These are phyloP conservation scores for Ancistrus triradiatus DNA, from an alignment of 2,113 vertebrate genomes.

Conservation along the genomic window DNA sequence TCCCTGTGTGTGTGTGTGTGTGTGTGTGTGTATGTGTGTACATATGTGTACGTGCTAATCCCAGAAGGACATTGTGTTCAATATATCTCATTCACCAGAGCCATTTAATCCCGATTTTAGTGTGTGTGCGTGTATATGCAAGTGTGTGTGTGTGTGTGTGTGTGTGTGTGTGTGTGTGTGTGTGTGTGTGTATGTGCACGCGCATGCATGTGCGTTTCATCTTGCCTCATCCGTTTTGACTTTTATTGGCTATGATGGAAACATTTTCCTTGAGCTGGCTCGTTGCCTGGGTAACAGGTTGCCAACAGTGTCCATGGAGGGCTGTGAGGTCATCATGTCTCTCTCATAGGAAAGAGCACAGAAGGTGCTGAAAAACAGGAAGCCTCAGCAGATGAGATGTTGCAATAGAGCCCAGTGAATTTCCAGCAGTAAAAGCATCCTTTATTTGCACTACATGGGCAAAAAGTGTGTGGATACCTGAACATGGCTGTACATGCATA, in stretches of 20 bases:
- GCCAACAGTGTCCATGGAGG: constrained; percentile 3
- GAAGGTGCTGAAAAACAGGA: not conserved
- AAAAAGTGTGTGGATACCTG: no score
- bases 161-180: no score
- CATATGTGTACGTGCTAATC: constrained; percentile 15
- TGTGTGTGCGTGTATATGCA: no score
- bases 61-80: not conserved
- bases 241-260: constrained; percentile 42
- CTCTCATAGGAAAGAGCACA: constrained; percentile 19
- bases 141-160: no score
- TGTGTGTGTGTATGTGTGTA: not conserved
- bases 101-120: not conserved
- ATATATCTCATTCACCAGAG: not conserved
- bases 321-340: constrained; percentile 26
- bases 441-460: not conserved
- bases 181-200: no score
- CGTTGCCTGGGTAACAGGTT: constrained; percentile 46
- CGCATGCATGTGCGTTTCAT: not conserved
- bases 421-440: not conserved
- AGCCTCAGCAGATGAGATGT: not conserved
- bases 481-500: no score
- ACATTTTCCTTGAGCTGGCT: constrained; percentile 31
- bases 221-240: constrained; percentile 3
- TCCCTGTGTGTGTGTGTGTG: constrained; percentile 15
- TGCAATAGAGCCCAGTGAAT: not conserved